Conservation (phyloP, 2,888 invertebrate genomes). For the Hirtodrosophila confusa region DNA sequence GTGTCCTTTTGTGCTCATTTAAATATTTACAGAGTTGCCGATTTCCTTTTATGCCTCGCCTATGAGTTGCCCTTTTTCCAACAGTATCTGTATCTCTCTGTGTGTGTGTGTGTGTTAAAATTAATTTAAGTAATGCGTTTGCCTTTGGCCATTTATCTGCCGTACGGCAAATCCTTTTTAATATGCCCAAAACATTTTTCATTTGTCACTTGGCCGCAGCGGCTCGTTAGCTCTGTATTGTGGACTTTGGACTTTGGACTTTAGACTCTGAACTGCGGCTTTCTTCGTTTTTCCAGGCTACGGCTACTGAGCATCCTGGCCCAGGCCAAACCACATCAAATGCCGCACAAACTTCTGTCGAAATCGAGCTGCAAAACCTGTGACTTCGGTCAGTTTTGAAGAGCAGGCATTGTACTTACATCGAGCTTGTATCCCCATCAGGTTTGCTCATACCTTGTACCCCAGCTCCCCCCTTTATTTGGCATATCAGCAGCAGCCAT, state of each 20-base stretch:
- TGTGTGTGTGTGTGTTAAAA: conserved; percentile 52
- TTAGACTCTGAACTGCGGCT: background rate
- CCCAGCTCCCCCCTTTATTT: conserved; percentile 13
- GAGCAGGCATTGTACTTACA: background rate
- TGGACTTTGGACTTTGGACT: conserved; percentile 3
- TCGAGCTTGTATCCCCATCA: background rate
- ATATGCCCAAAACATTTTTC: conserved; percentile 77
- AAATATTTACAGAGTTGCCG: conserved; percentile 70
- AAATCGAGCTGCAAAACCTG: conserved; percentile 16
- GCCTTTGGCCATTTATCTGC: conserved; percentile 69
- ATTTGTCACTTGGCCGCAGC: conserved; percentile 72
- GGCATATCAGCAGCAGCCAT: conserved; percentile 47
- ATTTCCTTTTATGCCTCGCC: conserved; percentile 32
- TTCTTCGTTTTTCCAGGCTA: conserved; percentile 2
- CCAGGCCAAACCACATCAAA: conserved; percentile 55
- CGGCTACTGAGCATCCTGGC: background rate
- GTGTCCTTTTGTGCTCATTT: conserved; percentile 62
- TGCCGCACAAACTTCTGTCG: conserved; percentile 32
- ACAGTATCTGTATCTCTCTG: conserved; percentile 28
- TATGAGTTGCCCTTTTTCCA: conserved; percentile 35
- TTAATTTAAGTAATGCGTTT: conserved; percentile 80
- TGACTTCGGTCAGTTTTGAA: conserved; percentile 20
- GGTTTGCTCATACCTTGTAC: background rate
- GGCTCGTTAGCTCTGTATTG: conserved; percentile 36
- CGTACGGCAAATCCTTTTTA: conserved; percentile 74